A percentile compares a stretch with the other conserved stretches of the same genome.
Conservation (phyloP, 2,888 invertebrate genomes). For the Cheilosia vernalis region DNA sequence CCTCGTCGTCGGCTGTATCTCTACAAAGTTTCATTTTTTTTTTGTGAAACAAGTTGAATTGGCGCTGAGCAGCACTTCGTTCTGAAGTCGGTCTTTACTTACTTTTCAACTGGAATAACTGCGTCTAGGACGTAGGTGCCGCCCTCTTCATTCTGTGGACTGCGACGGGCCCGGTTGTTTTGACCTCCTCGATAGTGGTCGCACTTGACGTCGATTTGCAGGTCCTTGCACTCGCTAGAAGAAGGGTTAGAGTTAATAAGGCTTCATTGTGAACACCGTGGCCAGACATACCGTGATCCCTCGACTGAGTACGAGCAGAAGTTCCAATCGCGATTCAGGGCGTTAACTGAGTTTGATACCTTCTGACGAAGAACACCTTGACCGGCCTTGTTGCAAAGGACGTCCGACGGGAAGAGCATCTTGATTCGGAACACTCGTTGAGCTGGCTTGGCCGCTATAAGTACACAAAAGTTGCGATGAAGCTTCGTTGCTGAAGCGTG, state of each 20-base stretch:
- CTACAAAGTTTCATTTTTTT: conserved; percentile 78
- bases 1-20: conserved; percentile 78
- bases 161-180: conserved; percentile 87
- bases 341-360: conserved; percentile 94
- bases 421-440: conserved; percentile 96
- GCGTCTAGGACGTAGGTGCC: conserved; percentile 93
- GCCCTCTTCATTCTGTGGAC: conserved; percentile 86
- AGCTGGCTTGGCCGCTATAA: conserved; percentile 92
- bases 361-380: conserved; percentile 95
- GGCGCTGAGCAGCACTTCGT: no score
- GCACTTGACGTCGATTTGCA: conserved; percentile 95
- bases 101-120: conserved; percentile 93
- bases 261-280: neutral
- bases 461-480: neutral
- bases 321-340: conserved; percentile 97
- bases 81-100: conserved; percentile 84
- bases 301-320: conserved; percentile 96
- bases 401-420: conserved; percentile 98
- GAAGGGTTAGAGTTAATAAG: neutral
- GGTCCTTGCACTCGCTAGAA: conserved; percentile 92
- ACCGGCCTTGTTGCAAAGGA: conserved; percentile 97
- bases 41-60: conserved; percentile 20
- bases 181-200: conserved; percentile 87
- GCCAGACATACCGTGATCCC: conserved; percentile 84
- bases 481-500: neutral